Evolutionary conservation across 2,888 invertebrate species (phyloP).

Genomic region (Himalopsyche japonica): DNA sequence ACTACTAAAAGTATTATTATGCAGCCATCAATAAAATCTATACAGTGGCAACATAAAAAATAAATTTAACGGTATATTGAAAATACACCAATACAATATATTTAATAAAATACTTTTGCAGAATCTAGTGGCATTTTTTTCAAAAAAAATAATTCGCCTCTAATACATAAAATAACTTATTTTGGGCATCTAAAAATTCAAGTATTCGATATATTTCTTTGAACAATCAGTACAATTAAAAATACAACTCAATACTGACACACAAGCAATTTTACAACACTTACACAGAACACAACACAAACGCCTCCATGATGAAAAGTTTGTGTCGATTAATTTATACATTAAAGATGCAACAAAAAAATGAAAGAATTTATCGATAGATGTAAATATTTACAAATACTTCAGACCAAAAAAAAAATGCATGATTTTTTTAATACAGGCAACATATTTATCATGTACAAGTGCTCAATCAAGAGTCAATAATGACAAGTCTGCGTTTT

Average conservation of each 20-base stretch:
- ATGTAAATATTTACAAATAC: neutral
- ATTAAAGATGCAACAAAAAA: neutral
- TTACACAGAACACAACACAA: neutral
- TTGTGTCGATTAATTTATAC: neutral
- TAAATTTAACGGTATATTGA: neutral
- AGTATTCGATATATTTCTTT: neutral
- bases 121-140: neutral
- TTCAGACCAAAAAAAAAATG: neutral
- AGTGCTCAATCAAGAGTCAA: neutral
- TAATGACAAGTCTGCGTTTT: neutral
- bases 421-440: neutral
- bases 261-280: neutral
- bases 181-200: neutral
- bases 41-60: neutral
- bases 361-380: neutral
- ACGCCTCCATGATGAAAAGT: neutral
- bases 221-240: neutral
- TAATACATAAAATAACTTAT: neutral
- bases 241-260: neutral
- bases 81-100: neutral
- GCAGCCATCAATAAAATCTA: neutral
- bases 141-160: neutral
- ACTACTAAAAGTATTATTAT: neutral
- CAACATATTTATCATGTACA: neutral
- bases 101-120: neutral